Base-by-base conservation (phyloP, 2,888 invertebrate species). In the Brachyopa scutellaris region DNA sequence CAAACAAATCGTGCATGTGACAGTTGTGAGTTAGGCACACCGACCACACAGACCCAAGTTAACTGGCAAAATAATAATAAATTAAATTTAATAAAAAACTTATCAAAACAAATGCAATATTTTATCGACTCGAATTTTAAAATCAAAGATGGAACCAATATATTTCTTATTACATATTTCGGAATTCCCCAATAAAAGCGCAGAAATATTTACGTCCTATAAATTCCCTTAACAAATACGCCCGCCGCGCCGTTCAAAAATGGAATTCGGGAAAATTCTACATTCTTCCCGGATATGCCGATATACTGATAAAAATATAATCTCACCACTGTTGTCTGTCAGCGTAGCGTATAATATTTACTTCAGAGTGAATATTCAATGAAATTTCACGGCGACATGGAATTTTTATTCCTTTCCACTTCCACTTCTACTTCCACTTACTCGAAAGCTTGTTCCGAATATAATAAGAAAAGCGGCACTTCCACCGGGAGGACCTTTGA, bases 281-380 rank as follows among this genome's bases (percentile, higher is more conserved):
- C 26, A 73, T 45, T 73, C 31, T 21, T 42, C 45, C 51, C 53
- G 45, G 8, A 53, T 45, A 38, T 53, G 15, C 59, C 45, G 66
- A 79, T 67, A 67, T 67, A 45, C 73, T 73, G 78, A 15, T 42
- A 59, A 45, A 73, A 59, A 51, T 61, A 53, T 55, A 66, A 59
- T 53, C 61, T 67, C 2, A 40, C 19, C 40, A 55, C 45, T 62
- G 53, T 38, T 47, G 26, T n/a, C 26, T 26, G 73, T 61, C 73
- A 66, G 51, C 29, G 57, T 19, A 66, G 51, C 29, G 57, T 19
- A 29, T 59, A 15, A 51, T 38, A 59, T 72, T 49, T 42, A 73
- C 72, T 59, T 79, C 59, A 61, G 31, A 73, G 66, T 73, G 53
- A 73, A 73, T 79, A 73, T 73, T 79, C 53, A 74, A 67, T 79